A percentile compares a stretch with the other conserved stretches of the same genome.
phyloP scores from a whole-genome alignment of 2,888 invertebrate genomes.

The Aplocera efformata region DNA sequence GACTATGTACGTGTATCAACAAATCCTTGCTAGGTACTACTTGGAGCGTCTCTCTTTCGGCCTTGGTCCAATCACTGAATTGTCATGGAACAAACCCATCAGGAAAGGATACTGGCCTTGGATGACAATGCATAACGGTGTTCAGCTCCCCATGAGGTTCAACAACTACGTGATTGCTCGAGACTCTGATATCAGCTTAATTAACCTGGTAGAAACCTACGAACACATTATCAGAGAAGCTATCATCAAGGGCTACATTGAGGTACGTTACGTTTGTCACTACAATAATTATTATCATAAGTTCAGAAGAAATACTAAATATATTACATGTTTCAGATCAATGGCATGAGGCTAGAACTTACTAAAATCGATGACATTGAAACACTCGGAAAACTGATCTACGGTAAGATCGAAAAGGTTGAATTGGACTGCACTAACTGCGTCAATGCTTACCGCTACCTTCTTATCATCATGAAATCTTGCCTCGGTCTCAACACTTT shows the following conservation, averaged over 20 bases:
- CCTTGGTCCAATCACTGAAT: conserved; percentile 62
- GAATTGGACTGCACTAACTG: conserved; percentile 49
- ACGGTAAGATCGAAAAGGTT: conserved; percentile 62
- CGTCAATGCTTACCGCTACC: conserved; percentile 77
- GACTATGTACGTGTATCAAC: conserved; percentile 82
- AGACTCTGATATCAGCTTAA: conserved; percentile 47
- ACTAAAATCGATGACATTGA: conserved; percentile 74
- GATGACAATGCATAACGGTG: conserved; percentile 76
- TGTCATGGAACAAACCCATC: conserved; percentile 68
- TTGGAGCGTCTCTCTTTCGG: conserved; percentile 77
- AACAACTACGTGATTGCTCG: conserved; percentile 59
- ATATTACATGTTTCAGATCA: conserved; percentile 46
- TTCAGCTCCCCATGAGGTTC: conserved; percentile 74
- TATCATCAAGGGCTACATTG: conserved; percentile 76
- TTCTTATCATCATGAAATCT: conserved; percentile 78
- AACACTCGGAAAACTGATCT: conserved; percentile 76
- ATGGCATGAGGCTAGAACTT: conserved; percentile 57
- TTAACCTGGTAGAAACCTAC: conserved; percentile 56
- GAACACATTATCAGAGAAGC: conserved; percentile 80
- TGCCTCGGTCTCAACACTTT: conserved; percentile 61
- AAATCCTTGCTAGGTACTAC: conserved; percentile 82
- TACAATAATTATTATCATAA: neutral
- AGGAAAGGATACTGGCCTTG: conserved; percentile 80
- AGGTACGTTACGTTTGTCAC: conserved; percentile 41
- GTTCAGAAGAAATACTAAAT: neutral